phyloP scores from a whole-genome alignment of 1,140 invertebrate species.

The Vollenhovia emeryi region DNA sequence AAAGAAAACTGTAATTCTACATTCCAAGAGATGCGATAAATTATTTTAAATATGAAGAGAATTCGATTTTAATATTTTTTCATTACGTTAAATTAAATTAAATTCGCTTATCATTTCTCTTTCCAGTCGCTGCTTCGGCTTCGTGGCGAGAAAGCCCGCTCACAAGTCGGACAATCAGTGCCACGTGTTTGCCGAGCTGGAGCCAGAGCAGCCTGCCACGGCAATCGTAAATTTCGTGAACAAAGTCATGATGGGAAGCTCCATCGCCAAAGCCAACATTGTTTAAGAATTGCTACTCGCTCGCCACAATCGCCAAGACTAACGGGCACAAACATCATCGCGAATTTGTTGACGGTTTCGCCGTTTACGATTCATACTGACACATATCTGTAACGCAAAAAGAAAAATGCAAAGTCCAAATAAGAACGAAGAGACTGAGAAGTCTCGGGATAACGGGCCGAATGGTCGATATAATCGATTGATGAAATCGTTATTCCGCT shows the following conservation, averaged over 20 bases:
- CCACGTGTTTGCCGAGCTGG: conserved; percentile 98
- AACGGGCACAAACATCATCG: conserved; percentile 39
- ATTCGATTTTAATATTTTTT: neutral
- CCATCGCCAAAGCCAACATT: conserved; percentile 86
- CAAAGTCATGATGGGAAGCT: conserved; percentile 92
- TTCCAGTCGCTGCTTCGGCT: conserved; percentile 95
- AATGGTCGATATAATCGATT: conserved; percentile 24
- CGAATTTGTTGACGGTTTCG: conserved; percentile 13
- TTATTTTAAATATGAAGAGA: neutral
- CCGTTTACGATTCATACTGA: conserved; percentile 17
- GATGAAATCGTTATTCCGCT: neutral
- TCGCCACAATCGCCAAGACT: neutral
- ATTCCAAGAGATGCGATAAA: neutral
- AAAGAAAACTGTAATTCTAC: neutral
- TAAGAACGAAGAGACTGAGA: neutral
- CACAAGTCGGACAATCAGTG: conserved; percentile 96
- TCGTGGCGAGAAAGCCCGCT: conserved; percentile 94
- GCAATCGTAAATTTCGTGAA: conserved; percentile 98
- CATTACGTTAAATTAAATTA: neutral
- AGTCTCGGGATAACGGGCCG: neutral
- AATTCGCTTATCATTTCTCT: conserved; percentile 46
- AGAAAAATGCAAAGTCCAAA: conserved; percentile 13
- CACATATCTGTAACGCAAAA: conserved; percentile 30
- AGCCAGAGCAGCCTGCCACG: conserved; percentile 97
- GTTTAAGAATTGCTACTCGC: conserved; percentile 78